These are phyloP conservation scores for Pocillopora damicornis DNA, from an alignment of 64 coral and sea anemone genomes.

Conservation along the genomic window DNA sequence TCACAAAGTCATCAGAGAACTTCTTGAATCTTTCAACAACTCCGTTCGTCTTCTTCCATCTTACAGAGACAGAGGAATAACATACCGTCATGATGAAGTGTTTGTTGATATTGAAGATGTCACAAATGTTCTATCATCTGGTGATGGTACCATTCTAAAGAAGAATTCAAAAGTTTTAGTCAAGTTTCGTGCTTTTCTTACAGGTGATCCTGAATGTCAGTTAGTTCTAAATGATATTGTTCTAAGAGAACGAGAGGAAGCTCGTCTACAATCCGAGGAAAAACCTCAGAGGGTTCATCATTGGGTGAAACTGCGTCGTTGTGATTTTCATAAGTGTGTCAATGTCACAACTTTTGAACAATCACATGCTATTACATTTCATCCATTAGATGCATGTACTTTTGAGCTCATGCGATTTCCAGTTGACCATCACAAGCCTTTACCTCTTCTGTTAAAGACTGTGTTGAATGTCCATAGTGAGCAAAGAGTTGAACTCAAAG, in stretches of 20 bases:
- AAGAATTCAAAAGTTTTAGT: constrained; percentile 76
- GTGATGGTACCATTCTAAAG: constrained; percentile 72
- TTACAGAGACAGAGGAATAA: constrained; percentile 92
- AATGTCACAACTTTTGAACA: constrained; percentile 50
- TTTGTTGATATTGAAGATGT: constrained; percentile 93
- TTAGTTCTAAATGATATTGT: constrained; percentile 86
- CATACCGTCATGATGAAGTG: constrained; percentile 87
- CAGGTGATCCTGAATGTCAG: constrained; percentile 94
- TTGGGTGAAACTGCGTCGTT: constrained; percentile 77
- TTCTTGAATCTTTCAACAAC: constrained; percentile 76
- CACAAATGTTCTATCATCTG: constrained; percentile 64
- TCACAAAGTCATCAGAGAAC: constrained; percentile 77
- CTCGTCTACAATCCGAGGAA: constrained; percentile 71
- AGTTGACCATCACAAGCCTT: constrained; percentile 76
- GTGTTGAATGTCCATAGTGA: constrained; percentile 76
- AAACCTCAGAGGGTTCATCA: constrained; percentile 91
- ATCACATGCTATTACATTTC: constrained; percentile 81
- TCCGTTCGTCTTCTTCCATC: constrained; percentile 81
- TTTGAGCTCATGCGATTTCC: constrained; percentile 97
- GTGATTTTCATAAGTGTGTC: constrained; percentile 88
- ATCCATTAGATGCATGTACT: constrained; percentile 97
- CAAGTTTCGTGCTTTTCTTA: constrained; percentile 87
- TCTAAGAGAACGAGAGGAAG: constrained; percentile 80
- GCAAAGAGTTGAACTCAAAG: constrained; percentile 80
- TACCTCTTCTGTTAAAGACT: constrained; percentile 77